Conservation (phyloP, 2,797 vertebrate species). For the Malacoraja senta region DNA sequence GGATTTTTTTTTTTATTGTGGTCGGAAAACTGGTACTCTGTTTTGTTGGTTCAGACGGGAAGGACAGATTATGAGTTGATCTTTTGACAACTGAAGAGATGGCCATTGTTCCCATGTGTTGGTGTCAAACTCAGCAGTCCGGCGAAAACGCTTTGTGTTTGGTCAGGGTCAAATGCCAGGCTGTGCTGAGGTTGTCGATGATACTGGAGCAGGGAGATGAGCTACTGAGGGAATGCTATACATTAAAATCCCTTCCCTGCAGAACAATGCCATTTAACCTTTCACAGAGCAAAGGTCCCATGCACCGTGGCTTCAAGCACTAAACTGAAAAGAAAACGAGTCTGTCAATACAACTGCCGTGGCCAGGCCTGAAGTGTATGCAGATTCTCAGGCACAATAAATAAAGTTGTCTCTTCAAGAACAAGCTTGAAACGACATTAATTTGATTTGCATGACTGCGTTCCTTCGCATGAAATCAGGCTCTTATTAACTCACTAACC, state of each 20-base stretch:
- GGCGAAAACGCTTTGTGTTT: not conserved
- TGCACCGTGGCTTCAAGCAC: no score
- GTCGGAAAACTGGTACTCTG: not conserved
- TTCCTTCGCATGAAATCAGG: not conserved
- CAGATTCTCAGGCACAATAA: not conserved
- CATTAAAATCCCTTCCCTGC: not conserved
- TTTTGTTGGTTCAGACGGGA: not conserved
- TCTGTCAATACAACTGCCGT: not conserved
- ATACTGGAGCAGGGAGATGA: not conserved
- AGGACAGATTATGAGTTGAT: not conserved
- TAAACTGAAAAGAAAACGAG: not conserved
- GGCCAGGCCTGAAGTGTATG: not conserved
- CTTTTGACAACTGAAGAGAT: not conserved
- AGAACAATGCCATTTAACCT: not conserved
- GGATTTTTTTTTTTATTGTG: not conserved
- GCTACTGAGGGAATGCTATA: not conserved
- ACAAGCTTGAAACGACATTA: not conserved
- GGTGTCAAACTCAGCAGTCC: not conserved
- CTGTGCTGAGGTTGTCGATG: not conserved
- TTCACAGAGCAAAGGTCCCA: not conserved
- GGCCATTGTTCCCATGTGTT: not conserved
- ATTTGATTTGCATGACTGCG: not conserved
- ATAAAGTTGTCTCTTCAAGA: not conserved
- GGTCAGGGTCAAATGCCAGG: not conserved
- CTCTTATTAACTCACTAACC: not conserved